phyloP scores from a whole-genome alignment of 2,113 vertebrate genomes.

The Paraplagusia blochii region DNA sequence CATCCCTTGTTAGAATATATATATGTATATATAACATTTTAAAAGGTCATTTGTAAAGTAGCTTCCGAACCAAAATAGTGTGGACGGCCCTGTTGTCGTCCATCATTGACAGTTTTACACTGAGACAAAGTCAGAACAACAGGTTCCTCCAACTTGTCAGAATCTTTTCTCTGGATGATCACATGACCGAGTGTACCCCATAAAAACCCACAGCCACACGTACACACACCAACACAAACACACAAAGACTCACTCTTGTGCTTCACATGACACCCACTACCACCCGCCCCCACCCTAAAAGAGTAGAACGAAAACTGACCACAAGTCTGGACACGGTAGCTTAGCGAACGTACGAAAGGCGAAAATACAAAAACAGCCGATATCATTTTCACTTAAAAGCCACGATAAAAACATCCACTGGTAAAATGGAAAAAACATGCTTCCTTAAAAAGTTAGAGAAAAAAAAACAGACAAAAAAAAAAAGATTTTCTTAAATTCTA shows the following conservation, averaged over 20 bases:
- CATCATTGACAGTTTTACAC: not conserved
- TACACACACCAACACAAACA: not conserved
- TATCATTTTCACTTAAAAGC: constrained; percentile 64
- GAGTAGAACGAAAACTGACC: constrained; percentile 14
- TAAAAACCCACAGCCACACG: not conserved
- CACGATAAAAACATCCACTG: constrained; percentile 75
- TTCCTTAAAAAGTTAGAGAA: constrained; percentile 68
- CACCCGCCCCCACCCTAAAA: constrained; percentile 18
- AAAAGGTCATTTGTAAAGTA: too few relatives aligned
- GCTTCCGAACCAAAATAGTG: too few relatives aligned
- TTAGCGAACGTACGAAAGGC: constrained; percentile 59
- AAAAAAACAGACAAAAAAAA: constrained; percentile 36
- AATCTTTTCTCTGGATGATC: not conserved
- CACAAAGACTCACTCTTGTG: not conserved
- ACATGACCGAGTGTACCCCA: not conserved
- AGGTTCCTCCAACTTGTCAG: constrained; percentile 17
- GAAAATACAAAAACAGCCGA: constrained; percentile 69
- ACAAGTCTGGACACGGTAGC: constrained; percentile 43
- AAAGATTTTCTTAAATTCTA: constrained; percentile 54
- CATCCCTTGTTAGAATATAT: too few relatives aligned
- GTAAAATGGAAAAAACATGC: constrained; percentile 73
- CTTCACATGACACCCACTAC: constrained; percentile 13
- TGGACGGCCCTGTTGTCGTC: not conserved
- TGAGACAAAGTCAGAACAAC: constrained; percentile 6
- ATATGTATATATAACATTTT: too few relatives aligned